Evolutionary conservation across 2,797 vertebrate genomes (phyloP).

Genomic region (Arrhamphus sclerolepis): DNA sequence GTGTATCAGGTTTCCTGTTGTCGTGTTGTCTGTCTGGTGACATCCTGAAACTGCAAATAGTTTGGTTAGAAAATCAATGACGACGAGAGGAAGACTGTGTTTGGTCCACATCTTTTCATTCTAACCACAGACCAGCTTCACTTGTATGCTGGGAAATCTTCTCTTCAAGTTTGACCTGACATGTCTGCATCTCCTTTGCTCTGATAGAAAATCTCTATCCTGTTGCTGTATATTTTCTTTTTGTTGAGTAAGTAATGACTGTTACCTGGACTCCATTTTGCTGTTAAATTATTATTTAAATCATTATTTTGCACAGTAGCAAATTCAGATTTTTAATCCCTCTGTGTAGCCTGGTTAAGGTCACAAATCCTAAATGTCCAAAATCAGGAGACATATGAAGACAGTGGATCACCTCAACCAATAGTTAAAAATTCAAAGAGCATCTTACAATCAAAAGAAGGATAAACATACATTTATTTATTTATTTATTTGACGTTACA

Average conservation of each 20-base stretch:
- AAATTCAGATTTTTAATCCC: no score
- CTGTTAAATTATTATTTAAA: neutral
- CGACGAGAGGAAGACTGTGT: slow-evolving; percentile 20
- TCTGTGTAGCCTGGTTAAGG: no score
- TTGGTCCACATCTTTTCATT: slow-evolving; percentile 49
- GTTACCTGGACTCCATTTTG: neutral
- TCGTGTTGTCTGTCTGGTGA: slow-evolving; percentile 30
- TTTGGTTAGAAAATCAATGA: slow-evolving; percentile 23
- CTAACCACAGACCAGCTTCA: slow-evolving; percentile 21
- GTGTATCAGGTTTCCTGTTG: slow-evolving; percentile 17
- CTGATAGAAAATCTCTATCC: neutral
- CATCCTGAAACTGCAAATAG: slow-evolving; percentile 22
- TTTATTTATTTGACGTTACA: no score
- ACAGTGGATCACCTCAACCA: no score
- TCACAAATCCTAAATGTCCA: no score
- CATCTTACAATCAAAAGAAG: no score
- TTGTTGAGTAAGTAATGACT: neutral
- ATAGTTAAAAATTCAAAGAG: no score
- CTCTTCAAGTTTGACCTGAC: slow-evolving; percentile 4
- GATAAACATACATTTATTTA: no score
- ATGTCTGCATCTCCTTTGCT: neutral
- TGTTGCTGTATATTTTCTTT: no score
- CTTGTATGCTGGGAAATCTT: slow-evolving; percentile 4
- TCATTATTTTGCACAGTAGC: slow-evolving; percentile 3
- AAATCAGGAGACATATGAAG: no score